Percentiles rank a stretch among this genome's conserved stretches.
Conservation (phyloP, 2,113 vertebrate genomes). For the Hypanus sabinus region DNA sequence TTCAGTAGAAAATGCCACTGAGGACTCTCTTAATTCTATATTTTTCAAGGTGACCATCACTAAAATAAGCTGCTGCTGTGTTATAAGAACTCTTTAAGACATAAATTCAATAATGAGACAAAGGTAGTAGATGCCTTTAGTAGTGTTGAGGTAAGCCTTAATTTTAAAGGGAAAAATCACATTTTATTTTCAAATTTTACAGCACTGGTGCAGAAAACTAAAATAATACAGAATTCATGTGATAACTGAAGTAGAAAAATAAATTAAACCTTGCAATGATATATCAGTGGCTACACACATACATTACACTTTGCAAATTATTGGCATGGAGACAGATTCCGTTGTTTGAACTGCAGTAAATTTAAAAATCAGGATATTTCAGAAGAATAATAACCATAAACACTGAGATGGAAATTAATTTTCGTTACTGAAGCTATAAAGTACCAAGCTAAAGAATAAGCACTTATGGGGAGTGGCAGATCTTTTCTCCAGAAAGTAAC, state of each 20-base stretch:
- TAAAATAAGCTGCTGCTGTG: neutral
- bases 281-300: neutral
- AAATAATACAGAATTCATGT: neutral
- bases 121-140: neutral
- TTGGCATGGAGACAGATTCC: neutral
- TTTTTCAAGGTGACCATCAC: neutral
- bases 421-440: neutral
- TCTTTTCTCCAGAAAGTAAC: neutral
- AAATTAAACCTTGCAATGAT: constrained; percentile 14
- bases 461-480: neutral
- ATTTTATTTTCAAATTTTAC: neutral
- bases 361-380: neutral
- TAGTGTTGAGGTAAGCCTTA: neutral
- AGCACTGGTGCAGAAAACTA: neutral
- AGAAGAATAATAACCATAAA: neutral
- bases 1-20: neutral
- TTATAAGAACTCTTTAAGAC: neutral
- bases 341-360: neutral
- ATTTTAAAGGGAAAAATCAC: neutral
- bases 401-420: neutral
- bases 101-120: neutral
- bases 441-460: neutral
- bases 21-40: neutral
- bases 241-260: constrained; percentile 7
- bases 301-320: neutral